Conservation (phyloP, 2,797 vertebrate genomes). For the Cygnus olor region DNA sequence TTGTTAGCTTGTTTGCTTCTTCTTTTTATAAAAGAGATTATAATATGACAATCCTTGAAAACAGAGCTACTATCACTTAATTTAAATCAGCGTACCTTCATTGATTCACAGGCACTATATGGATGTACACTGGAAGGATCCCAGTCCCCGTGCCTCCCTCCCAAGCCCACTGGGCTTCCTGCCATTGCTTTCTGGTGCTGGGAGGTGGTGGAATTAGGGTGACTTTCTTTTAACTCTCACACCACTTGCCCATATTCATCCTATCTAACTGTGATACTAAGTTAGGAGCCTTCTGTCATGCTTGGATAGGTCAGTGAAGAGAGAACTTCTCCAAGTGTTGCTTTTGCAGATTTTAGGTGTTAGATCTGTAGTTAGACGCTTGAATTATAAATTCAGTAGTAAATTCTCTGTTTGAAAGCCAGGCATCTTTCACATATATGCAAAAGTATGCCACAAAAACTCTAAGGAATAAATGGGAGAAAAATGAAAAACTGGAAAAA, state of each 20-base stretch:
- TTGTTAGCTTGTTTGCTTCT: background rate
- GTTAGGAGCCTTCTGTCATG: background rate
- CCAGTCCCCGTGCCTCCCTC: background rate
- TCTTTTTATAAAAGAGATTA: background rate
- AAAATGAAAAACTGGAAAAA: background rate
- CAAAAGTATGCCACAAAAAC: background rate
- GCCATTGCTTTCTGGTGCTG: background rate
- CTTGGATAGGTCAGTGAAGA: background rate
- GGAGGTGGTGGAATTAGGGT: background rate
- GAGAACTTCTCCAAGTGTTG: background rate
- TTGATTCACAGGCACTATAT: background rate
- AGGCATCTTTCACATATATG: background rate
- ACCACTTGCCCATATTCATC: background rate
- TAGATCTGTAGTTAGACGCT: background rate
- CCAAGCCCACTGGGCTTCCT: rapidly evolving
- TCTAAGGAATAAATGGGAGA: background rate
- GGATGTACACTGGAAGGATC: rapidly evolving
- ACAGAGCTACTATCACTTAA: background rate
- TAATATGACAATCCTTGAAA: background rate
- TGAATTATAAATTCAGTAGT: background rate
- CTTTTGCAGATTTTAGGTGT: background rate
- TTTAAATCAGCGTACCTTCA: background rate
- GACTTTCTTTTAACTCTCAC: background rate
- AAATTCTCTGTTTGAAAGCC: background rate
- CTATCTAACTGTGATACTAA: background rate